These are phyloP conservation scores for Macaria liturata DNA, from an alignment of 2,888 invertebrate genomes.

Conservation along the genomic window DNA sequence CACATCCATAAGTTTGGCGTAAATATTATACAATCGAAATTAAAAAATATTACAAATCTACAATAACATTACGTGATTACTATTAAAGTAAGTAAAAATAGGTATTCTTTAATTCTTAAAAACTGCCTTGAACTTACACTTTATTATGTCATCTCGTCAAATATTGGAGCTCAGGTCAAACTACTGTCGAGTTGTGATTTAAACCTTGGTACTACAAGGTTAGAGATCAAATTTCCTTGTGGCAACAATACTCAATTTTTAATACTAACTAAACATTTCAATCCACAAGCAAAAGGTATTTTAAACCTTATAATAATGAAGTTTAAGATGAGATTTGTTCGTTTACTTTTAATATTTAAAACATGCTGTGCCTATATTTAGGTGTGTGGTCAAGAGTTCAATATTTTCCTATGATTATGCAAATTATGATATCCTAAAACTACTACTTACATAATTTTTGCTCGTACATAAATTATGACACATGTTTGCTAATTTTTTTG, in stretches of 20 bases:
- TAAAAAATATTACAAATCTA: no score
- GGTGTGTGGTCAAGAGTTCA: slow-evolving; percentile 6
- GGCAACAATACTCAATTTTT: slow-evolving; percentile 1
- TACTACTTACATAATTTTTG: slow-evolving; percentile 13
- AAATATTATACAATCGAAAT: no score
- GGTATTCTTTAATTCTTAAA: background rate
- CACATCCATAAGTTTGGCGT: no score
- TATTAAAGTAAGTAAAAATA: background rate
- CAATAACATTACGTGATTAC: no score
- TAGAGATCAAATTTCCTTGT: slow-evolving; percentile 16
- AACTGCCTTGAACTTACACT: slow-evolving; percentile 24
- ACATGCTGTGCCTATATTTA: slow-evolving; percentile 12
- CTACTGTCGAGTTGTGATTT: slow-evolving; percentile 19
- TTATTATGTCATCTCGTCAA: slow-evolving; percentile 30
- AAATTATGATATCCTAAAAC: slow-evolving; percentile 18
- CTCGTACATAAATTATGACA: slow-evolving; percentile 3
- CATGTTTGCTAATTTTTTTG: background rate
- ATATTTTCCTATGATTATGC: slow-evolving; percentile 17
- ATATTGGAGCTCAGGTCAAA: slow-evolving; percentile 24
- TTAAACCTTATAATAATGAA: background rate
- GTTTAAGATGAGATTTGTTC: background rate
- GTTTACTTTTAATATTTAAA: background rate
- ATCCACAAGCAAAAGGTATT: background rate
- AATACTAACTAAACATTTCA: background rate
- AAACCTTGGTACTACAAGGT: slow-evolving; percentile 25